Evolutionary conservation across 1,140 invertebrate species (phyloP), one percentile per base, ranked within the genome.

Genomic region (Zaprionus gabonicus): DNA sequence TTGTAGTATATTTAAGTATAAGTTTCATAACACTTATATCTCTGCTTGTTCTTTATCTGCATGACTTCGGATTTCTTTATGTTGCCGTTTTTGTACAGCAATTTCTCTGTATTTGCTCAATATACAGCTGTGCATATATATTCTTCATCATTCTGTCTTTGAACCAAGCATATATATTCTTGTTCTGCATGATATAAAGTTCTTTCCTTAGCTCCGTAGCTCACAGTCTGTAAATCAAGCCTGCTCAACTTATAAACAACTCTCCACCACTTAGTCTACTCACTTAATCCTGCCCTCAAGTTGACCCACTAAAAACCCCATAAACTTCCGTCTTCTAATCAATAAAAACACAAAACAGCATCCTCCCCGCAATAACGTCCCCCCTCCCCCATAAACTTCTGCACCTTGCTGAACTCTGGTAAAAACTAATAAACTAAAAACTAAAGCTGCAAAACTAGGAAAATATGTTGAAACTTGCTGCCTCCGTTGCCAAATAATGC

Each of bases 401-500:
- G 46, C 20, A 51, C 46, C 46, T 51, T 51, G 23, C 12, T 34
- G 23, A 51, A 25, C 46, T 51, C 10, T 25, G 25, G 20, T 20
- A 23, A 7, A 51, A 25, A 51, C 46, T 51, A 25, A 51, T 51
- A 56, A 56, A 56, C 53, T 28, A 28, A 56, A 56, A 56, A 56
- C 53, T 31, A 56, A 46, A 56, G 5, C 27, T 31, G 7, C 15
- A 17, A 49, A 20, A 49, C 17, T 23, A 7, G 46, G 3, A 23
- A 51, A 51, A 51, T 51, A 51, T 51, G 46, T 13, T 25, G 12
- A 4, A 51, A 51, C 20, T 51, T 51, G 44, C 20, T 49, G 46
- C 9, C 20, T 4, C 3, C 20, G 10, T 3, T 51, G 46, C 20
- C 46, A 25, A 51, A 51, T 51, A 51, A 51, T 51, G 23, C 17